These are phyloP conservation scores for Eurystomus gularis DNA, from an alignment of 2,113 vertebrate species.

Conservation along the genomic window DNA sequence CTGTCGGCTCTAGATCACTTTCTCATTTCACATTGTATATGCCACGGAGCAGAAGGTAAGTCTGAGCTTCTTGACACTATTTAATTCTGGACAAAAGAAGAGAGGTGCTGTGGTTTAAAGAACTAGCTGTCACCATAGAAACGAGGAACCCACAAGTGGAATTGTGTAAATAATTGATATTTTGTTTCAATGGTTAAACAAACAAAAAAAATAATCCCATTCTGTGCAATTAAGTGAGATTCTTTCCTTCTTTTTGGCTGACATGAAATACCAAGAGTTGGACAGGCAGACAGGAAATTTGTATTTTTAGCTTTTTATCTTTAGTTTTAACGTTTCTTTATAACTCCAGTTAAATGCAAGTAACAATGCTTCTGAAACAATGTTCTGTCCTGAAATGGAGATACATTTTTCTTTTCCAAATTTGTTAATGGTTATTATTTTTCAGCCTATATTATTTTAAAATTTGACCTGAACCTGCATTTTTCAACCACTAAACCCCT, in stretches of 20 bases:
- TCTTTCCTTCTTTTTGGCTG: neutral
- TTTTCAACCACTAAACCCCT: neutral
- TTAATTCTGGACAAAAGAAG: neutral
- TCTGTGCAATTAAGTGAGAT: neutral
- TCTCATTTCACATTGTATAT: rapidly evolving
- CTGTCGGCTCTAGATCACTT: neutral
- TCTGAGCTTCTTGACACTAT: neutral
- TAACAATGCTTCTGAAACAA: neutral
- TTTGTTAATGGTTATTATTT: neutral
- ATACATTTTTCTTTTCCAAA: neutral
- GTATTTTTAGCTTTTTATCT: neutral
- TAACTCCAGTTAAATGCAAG: neutral
- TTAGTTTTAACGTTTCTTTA: neutral
- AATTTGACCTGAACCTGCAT: neutral
- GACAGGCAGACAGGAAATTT: neutral
- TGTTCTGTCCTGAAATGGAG: neutral
- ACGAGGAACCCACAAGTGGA: neutral
- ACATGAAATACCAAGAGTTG: neutral
- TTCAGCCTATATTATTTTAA: neutral
- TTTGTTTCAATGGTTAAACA: neutral
- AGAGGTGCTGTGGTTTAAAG: neutral
- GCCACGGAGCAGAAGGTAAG: neutral
- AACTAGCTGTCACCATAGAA: neutral
- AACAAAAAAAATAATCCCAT: neutral
- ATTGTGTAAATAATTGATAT: neutral